Evolutionary conservation across 2,888 invertebrate species (phyloP), one percentile per base, ranked within the genome.

Genomic region (Gasteruption jaculator): DNA sequence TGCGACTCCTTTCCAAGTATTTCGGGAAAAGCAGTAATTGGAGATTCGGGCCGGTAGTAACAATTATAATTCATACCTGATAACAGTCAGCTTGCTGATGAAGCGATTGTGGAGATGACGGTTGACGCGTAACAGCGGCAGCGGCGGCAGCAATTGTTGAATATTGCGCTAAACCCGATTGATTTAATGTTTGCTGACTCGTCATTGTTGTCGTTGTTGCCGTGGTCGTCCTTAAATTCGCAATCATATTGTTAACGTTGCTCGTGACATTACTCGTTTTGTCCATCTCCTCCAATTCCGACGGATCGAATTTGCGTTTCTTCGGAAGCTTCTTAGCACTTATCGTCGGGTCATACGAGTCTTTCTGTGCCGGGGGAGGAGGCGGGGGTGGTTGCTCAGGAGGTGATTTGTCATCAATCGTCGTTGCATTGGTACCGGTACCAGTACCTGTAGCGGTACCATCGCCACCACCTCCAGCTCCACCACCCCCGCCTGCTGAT

Each of bases 281-380:
- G 58, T 78, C 78, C 56, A 78, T 77, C 59, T 85, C 85, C 69
- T 88, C 88, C 42, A 86, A 73, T 60, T 86, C 85, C 30, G 86
- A 82, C 30, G 83, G 84, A 71, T 86, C 84, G 64, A 85, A 89
- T 73, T 91, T 91, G 50, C 95, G 80, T 74, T 95, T 95, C 74
- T 95, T 95, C 43, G 95, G 95, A 66, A 94, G 81, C 70, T 89
- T 90, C 55, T 75, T 74, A 45, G 76, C 77, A 58, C 68, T 72
- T 53, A 67, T 68, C 38, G 65, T 68, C 22, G 71, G 64, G 56
- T 68, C 68, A 21, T 69, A 66, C n/a, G 51, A 60, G 53, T 67
- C 66, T 49, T 86, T 76, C 50, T 82, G 78, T 20, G 76, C 73
- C 43, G 76, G 76, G 56, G 76, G 77, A 20, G 75, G 73, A 38